Evolutionary conservation across 2,888 invertebrate species (phyloP).

Genomic region (Drosophila kambysellisi): DNA sequence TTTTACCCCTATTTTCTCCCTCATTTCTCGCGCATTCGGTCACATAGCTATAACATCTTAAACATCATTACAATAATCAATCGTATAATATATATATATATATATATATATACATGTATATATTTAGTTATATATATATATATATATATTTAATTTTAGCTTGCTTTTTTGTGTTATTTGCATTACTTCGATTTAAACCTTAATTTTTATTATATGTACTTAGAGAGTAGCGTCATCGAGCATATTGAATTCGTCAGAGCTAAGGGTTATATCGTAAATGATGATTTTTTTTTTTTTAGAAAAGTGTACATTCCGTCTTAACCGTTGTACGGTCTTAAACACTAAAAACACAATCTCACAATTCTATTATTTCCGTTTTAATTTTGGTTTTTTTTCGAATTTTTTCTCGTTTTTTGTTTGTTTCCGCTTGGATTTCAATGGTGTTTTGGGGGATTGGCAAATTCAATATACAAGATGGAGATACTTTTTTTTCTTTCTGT

Average conservation of each 20-base stretch:
- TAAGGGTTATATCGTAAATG: slow-evolving; percentile 62
- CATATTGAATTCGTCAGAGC: slow-evolving; percentile 82
- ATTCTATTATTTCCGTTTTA: slow-evolving; percentile 50
- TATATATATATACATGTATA: slow-evolving; percentile 42
- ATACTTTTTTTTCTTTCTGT: slow-evolving; percentile 58
- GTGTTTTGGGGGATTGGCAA: slow-evolving; percentile 61
- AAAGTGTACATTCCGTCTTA: slow-evolving; percentile 46
- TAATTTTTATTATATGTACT: slow-evolving; percentile 71
- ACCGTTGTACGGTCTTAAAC: slow-evolving; percentile 64
- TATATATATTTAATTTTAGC: slow-evolving; percentile 18
- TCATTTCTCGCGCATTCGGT: slow-evolving; percentile 57
- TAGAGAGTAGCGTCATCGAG: slow-evolving; percentile 82
- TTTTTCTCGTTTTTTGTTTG: slow-evolving; percentile 23
- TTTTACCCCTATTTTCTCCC: slow-evolving; percentile 49
- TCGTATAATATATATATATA: slow-evolving; percentile 55
- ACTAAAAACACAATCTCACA: slow-evolving; percentile 69
- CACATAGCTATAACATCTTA: slow-evolving; percentile 80
- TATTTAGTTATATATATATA: slow-evolving; percentile 37
- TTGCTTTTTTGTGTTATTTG: slow-evolving; percentile 41
- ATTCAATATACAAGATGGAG: slow-evolving; percentile 82
- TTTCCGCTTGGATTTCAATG: slow-evolving; percentile 30
- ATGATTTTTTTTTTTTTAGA: slow-evolving; percentile 27
- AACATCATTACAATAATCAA: slow-evolving; percentile 77
- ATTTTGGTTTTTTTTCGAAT: slow-evolving; percentile 45
- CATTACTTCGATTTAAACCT: slow-evolving; percentile 68